Conservation (phyloP, 2,888 invertebrate genomes). For the Sussaba pulchella region DNA sequence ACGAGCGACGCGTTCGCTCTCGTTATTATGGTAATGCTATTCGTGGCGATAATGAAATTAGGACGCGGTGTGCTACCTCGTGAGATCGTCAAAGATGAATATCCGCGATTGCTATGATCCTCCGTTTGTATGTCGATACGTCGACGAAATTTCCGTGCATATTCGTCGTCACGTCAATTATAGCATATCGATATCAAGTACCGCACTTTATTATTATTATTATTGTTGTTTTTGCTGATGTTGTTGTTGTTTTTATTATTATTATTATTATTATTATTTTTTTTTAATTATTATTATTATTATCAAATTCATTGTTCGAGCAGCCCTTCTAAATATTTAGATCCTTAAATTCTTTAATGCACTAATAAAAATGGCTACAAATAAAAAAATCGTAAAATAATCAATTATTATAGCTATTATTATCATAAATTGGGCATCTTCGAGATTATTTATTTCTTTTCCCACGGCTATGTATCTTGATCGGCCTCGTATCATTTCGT, state of each 20-base stretch:
- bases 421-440: too few relatives aligned
- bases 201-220: constrained; percentile 5
- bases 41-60: constrained; percentile 77
- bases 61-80: constrained; percentile 70
- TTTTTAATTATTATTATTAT: too few relatives aligned
- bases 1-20: constrained; percentile 55
- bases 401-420: too few relatives aligned
- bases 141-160: not conserved
- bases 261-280: too few relatives aligned
- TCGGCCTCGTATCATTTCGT: too few relatives aligned
- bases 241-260: not conserved
- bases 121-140: constrained; percentile 20
- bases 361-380: too few relatives aligned
- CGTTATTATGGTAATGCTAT: constrained; percentile 78
- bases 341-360: too few relatives aligned
- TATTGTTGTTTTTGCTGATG: not conserved
- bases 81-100: constrained; percentile 63
- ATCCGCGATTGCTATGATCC: constrained; percentile 33
- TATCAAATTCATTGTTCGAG: too few relatives aligned
- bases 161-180: constrained; percentile 50
- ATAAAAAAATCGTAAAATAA: too few relatives aligned
- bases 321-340: too few relatives aligned
- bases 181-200: constrained; percentile 37
- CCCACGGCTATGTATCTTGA: too few relatives aligned
- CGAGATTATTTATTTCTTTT: too few relatives aligned